Evolutionary conservation across 1,140 invertebrate genomes (phyloP).

Genomic region (Gyrodactylus bullatarudis): DNA sequence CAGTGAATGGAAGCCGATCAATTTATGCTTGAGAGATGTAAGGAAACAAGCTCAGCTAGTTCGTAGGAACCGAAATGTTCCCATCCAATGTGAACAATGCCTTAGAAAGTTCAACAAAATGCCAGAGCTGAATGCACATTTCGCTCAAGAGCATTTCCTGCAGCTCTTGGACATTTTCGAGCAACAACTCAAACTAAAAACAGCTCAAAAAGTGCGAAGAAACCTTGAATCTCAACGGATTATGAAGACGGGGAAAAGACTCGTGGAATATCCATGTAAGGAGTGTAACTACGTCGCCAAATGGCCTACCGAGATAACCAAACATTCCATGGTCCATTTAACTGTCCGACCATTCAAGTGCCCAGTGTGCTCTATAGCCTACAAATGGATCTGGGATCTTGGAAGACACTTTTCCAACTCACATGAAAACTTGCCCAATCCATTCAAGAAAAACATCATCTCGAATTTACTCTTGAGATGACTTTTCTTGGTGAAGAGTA

Average conservation of each 20-base stretch:
- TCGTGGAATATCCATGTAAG: neutral
- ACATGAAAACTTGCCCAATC: neutral
- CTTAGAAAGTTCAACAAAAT: neutral
- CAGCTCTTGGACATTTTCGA: neutral
- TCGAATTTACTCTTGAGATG: too few relatives aligned
- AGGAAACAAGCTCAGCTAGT: neutral
- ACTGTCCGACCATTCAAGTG: slow-evolving; percentile 17
- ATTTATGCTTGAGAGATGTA: neutral
- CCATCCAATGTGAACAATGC: neutral
- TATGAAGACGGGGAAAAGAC: neutral
- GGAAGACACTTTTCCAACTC: slow-evolving; percentile 15
- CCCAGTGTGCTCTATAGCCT: slow-evolving; percentile 18
- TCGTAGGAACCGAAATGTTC: neutral
- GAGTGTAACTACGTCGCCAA: slow-evolving; percentile 16
- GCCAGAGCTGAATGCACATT: neutral
- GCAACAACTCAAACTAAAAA: neutral
- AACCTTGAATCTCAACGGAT: neutral
- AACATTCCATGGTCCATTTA: slow-evolving; percentile 17
- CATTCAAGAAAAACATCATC: slow-evolving; percentile 3
- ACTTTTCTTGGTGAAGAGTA: too few relatives aligned
- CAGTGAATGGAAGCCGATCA: too few relatives aligned
- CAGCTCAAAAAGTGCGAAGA: neutral
- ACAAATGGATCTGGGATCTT: slow-evolving; percentile 20
- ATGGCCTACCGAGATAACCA: slow-evolving; percentile 19
- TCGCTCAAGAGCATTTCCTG: neutral